phyloP scores from a whole-genome alignment of 2,888 invertebrate species.

The Himalopsyche tibetana region DNA sequence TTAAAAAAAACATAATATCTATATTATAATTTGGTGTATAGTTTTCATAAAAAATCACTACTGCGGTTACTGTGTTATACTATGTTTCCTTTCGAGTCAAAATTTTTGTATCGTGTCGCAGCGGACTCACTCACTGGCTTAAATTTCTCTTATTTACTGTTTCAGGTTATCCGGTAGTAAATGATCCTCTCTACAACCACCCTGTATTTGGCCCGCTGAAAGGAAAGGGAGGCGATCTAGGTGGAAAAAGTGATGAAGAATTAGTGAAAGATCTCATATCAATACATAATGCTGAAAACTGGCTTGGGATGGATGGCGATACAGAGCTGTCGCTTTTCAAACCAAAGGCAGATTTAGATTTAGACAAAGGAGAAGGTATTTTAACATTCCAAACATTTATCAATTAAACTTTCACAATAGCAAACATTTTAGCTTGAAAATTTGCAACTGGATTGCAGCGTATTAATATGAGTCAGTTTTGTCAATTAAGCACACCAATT shows the following conservation, averaged over 20 bases:
- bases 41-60: neutral
- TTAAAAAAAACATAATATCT: no score
- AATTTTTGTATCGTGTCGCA: neutral
- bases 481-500: neutral
- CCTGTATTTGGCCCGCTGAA: slow-evolving; percentile 95
- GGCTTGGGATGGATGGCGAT: slow-evolving; percentile 94
- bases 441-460: no score
- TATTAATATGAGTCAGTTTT: neutral
- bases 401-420: neutral
- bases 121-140: neutral
- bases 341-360: slow-evolving; percentile 80
- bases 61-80: neutral
- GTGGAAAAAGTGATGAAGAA: slow-evolving; percentile 92
- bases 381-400: neutral
- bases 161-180: slow-evolving; percentile 94
- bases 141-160: neutral
- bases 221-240: slow-evolving; percentile 91
- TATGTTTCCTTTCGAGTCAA: neutral
- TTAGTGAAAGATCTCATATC: slow-evolving; percentile 91
- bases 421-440: neutral
- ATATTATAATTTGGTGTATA: no score
- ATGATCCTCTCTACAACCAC: slow-evolving; percentile 98
- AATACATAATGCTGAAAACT: slow-evolving; percentile 95
- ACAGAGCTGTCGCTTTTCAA: slow-evolving; percentile 88
- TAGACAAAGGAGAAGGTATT: slow-evolving; percentile 74